phyloP scores from a whole-genome alignment of 2,888 invertebrate genomes.

The Rambutsinella grinnellia region DNA sequence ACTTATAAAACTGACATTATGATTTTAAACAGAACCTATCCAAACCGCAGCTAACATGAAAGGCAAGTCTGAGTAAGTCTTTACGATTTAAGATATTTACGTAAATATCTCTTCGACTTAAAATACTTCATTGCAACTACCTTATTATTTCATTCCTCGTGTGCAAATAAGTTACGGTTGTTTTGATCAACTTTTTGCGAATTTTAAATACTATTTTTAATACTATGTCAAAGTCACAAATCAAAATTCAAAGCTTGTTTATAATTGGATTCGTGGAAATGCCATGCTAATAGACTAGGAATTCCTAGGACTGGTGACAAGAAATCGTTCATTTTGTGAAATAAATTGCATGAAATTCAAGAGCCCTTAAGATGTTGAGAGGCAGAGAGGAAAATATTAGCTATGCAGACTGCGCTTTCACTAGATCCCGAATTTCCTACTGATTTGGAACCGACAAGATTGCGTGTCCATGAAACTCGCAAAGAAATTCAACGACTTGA shows the following conservation, averaged over 20 bases:
- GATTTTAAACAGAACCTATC: no score
- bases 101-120: no score
- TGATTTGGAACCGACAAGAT: conserved; percentile 72
- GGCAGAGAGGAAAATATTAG: conserved; percentile 76
- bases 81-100: no score
- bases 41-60: conserved; percentile 3
- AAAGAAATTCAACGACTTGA: conserved; percentile 28
- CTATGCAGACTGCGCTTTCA: conserved; percentile 77
- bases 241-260: no score
- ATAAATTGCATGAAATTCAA: conserved; percentile 74
- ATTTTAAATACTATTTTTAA: no score
- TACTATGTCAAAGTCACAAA: no score
- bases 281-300: not conserved
- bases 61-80: no score
- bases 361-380: conserved; percentile 77
- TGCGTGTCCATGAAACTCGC: conserved; percentile 7
- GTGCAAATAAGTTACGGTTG: no score
- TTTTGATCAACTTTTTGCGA: no score
- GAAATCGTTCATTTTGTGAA: conserved; percentile 19
- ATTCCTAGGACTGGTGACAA: conserved; percentile 14
- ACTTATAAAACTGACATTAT: not conserved
- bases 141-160: no score
- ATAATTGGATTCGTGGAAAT: not conserved
- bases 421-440: conserved; percentile 77
- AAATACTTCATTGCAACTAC: no score